A percentile compares a stretch with the other conserved stretches of the same genome.
phyloP scores from a whole-genome alignment of 2,113 vertebrate genomes.

The Syngnathus typhle region DNA sequence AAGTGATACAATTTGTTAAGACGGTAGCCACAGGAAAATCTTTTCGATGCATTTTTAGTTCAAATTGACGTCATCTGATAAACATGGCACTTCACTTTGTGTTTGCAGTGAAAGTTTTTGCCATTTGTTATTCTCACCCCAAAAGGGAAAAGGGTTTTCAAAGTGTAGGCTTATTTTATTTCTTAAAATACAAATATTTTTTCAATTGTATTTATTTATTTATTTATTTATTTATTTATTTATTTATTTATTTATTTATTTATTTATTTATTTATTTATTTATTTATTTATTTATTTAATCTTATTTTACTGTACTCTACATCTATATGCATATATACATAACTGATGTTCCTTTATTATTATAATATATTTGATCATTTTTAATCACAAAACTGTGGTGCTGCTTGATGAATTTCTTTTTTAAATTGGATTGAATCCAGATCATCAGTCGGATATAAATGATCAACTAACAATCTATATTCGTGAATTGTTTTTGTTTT shows the following conservation, averaged over 20 bases:
- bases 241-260: no score
- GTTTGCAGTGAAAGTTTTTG: not conserved
- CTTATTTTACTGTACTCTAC: no score
- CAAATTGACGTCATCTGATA: not conserved
- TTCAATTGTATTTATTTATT: no score
- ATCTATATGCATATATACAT: no score
- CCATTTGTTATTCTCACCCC: not conserved
- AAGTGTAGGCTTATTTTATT: not conserved
- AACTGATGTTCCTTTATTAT: no score
- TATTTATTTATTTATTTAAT: no score
- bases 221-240: no score
- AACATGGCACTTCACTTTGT: not conserved
- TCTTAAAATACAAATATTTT: no score
- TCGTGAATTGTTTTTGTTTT: slow-evolving; percentile 27
- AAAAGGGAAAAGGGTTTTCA: not conserved
- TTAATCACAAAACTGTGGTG: not conserved
- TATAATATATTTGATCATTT: no score
- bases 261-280: no score
- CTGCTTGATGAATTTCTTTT: not conserved
- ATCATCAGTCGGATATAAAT: not conserved
- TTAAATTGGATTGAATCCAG: not conserved
- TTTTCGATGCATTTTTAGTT: not conserved
- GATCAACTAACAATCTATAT: slow-evolving; percentile 10
- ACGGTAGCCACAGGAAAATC: not conserved
- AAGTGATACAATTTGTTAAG: not conserved